Percentiles rank a stretch among this genome's conserved stretches.
Conservation (phyloP, 2,888 invertebrate genomes). For the Napeogenes sylphis region DNA sequence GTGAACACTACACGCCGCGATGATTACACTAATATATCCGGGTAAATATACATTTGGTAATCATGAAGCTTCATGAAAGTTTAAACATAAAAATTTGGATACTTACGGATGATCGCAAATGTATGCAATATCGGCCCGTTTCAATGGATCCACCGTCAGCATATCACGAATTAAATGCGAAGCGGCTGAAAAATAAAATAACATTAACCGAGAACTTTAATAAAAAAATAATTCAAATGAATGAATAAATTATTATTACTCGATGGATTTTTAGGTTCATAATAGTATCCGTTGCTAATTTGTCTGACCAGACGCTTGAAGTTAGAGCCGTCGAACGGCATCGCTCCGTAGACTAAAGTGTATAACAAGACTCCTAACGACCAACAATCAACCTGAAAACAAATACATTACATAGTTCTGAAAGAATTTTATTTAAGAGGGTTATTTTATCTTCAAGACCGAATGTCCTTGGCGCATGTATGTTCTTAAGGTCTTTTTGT, state of each 20-base stretch:
- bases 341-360: constrained; percentile 98
- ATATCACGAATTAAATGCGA: constrained; percentile 96
- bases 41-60: too few species aligned
- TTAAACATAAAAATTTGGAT: background rate
- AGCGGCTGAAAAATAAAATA: constrained; percentile 79
- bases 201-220: background rate
- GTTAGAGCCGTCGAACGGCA: constrained; percentile 99
- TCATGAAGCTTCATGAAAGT: too few species aligned
- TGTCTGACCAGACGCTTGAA: constrained; percentile 97
- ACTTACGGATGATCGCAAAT: constrained; percentile 93
- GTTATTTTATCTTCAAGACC: too few species aligned
- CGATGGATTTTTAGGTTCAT: constrained; percentile 95
- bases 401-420: constrained; percentile 1
- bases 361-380: constrained; percentile 97
- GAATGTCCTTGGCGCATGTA: too few species aligned
- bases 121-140: constrained; percentile 94
- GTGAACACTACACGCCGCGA: too few species aligned
- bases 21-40: too few species aligned
- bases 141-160: constrained; percentile 93
- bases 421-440: background rate
- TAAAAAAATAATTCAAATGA: background rate
- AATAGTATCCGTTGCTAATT: constrained; percentile 98
- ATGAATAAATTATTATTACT: constrained; percentile 75
- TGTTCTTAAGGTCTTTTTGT: too few species aligned
- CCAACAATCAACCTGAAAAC: constrained; percentile 85